These are phyloP conservation scores for Mionectes macconnelli DNA, from an alignment of 2,113 vertebrate genomes.

Conservation along the genomic window DNA sequence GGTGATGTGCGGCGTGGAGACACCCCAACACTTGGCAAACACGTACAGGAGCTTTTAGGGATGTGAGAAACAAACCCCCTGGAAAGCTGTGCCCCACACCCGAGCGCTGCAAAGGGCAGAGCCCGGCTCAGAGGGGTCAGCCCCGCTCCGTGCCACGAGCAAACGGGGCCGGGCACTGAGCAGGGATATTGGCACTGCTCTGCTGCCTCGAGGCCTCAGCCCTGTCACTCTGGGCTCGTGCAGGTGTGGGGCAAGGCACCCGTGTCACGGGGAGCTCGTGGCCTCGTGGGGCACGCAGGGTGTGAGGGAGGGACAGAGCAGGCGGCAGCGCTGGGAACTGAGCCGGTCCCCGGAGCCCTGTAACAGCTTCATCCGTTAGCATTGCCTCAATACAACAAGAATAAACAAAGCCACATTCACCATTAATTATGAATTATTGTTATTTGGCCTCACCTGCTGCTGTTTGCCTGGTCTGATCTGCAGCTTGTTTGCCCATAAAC, in stretches of 20 bases:
- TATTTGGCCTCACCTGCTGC: constrained; percentile 61
- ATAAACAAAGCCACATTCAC: constrained; percentile 44
- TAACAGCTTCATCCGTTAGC: not conserved
- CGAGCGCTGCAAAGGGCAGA: accelerated
- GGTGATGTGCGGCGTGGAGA: not conserved
- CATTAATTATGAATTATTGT: constrained; percentile 49
- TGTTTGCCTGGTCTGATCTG: constrained; percentile 64
- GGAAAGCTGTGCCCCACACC: not conserved
- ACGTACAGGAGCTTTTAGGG: not conserved
- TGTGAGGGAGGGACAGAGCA: accelerated
- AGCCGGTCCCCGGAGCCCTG: not conserved
- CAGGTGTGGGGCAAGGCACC: not conserved
- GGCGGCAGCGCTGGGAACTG: not conserved
- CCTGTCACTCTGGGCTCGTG: accelerated
- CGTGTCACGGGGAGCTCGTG: accelerated
- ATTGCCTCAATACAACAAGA: not conserved
- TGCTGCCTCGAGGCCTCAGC: not conserved
- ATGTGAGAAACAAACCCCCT: not conserved
- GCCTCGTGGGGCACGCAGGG: accelerated
- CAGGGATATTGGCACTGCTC: not conserved
- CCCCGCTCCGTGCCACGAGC: not conserved
- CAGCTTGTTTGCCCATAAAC: constrained; percentile 69
- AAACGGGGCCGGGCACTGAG: not conserved
- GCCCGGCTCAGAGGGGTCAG: not conserved
- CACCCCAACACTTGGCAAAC: not conserved